phyloP scores from a whole-genome alignment of 64 coral and sea anemone genomes.

The Trachythela sp. region DNA sequence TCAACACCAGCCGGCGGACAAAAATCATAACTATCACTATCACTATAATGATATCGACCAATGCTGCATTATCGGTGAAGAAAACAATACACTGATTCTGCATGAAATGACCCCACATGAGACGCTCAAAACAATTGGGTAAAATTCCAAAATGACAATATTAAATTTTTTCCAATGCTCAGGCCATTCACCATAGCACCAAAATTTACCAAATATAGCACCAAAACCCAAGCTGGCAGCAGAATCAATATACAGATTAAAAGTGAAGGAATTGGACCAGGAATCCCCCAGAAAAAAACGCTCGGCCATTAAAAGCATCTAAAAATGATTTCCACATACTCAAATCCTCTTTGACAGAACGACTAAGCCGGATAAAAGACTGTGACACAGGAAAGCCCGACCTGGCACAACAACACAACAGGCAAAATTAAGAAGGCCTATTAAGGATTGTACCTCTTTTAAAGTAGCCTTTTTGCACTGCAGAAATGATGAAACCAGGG shows the following conservation, averaged over 20 bases:
- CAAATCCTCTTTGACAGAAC: conserved; percentile 38
- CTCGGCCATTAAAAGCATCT: conserved; percentile 41
- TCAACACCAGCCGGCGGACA: not conserved
- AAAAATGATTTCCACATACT: conserved; percentile 51
- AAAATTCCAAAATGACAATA: conserved; percentile 37
- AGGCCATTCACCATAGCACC: conserved; percentile 55
- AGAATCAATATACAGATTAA: conserved; percentile 55
- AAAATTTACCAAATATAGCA: conserved; percentile 50
- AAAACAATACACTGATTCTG: not conserved
- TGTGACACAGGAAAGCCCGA: conserved; percentile 29
- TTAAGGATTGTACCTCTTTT: conserved; percentile 28
- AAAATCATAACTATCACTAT: not conserved
- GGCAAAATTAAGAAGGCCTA: conserved; percentile 55
- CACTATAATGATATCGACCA: not conserved
- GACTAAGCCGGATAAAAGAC: conserved; percentile 27
- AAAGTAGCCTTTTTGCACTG: not conserved
- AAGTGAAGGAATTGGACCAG: conserved; percentile 34
- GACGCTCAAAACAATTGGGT: not conserved
- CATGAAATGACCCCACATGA: not conserved
- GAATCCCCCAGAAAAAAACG: conserved; percentile 57
- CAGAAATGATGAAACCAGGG: conserved; percentile 31
- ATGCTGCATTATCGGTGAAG: not conserved
- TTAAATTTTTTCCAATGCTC: conserved; percentile 34
- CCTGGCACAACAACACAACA: conserved; percentile 50
- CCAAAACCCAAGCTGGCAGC: conserved; percentile 45